These are phyloP conservation scores for Siniperca chuatsi DNA, from an alignment of 2,113 vertebrate genomes.

Conservation along the genomic window DNA sequence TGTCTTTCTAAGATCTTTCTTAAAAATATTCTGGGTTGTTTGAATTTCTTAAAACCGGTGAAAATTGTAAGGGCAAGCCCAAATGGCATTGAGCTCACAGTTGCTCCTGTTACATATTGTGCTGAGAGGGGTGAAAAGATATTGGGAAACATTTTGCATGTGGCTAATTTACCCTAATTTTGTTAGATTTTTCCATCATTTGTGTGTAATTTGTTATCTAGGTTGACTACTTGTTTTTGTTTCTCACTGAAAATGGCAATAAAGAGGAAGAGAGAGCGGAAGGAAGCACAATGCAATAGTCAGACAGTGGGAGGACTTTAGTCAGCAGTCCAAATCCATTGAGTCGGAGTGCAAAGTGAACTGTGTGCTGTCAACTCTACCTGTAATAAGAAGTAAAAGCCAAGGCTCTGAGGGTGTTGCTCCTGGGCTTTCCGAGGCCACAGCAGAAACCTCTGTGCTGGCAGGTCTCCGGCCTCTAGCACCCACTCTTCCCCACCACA, in stretches of 20 bases:
- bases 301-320: background rate
- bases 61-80: background rate
- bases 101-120: background rate
- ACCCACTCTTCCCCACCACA: constrained; percentile 97
- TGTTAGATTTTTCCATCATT: background rate
- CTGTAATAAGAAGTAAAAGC: constrained; percentile 96
- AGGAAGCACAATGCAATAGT: constrained; percentile 16
- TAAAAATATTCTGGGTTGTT: background rate
- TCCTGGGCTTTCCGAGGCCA: constrained; percentile 97
- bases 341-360: background rate
- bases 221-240: background rate
- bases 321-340: background rate
- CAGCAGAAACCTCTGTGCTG: constrained; percentile 93
- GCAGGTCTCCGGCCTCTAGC: constrained; percentile 91
- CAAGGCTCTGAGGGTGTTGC: constrained; percentile 89
- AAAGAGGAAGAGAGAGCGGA: constrained; percentile 26
- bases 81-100: background rate
- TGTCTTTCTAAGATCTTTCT: background rate
- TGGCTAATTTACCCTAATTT: background rate
- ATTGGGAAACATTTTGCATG: background rate
- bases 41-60: background rate
- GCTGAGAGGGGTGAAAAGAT: background rate
- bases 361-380: constrained; percentile 33
- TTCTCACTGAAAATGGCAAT: constrained; percentile 4
- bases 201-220: background rate